Evolutionary conservation across 2,113 vertebrate species (phyloP).

Genomic region (Anhinga anhinga): DNA sequence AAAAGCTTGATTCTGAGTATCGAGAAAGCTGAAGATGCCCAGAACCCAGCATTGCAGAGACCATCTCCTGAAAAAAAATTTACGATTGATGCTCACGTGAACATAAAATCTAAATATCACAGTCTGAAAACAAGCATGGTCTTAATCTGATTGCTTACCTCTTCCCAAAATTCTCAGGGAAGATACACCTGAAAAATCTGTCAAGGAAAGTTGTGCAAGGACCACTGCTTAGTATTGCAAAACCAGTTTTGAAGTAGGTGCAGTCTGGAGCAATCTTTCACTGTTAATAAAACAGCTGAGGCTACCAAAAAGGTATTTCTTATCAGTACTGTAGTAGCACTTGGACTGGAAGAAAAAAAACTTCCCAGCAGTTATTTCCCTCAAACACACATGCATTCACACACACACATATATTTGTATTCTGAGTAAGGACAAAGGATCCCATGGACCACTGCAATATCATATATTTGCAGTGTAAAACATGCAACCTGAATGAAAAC

Average conservation of each 20-base stretch:
- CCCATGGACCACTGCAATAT: background rate
- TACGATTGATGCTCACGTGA: background rate
- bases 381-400: background rate
- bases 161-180: background rate
- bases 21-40: background rate
- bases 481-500: background rate
- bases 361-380: background rate
- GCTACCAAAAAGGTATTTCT: background rate
- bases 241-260: background rate
- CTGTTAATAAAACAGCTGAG: background rate
- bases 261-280: background rate
- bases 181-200: background rate
- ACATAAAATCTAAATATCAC: background rate
- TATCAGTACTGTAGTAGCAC: background rate
- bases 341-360: background rate
- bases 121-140: background rate
- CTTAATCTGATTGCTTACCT: background rate
- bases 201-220: background rate
- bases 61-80: background rate
- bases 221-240: background rate
- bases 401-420: background rate
- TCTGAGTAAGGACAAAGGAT: background rate
- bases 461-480: background rate
- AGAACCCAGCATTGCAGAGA: background rate
- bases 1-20: background rate